Base-by-base conservation (phyloP, 1,140 invertebrate genomes). In the Drosophila pseudoobscura region DNA sequence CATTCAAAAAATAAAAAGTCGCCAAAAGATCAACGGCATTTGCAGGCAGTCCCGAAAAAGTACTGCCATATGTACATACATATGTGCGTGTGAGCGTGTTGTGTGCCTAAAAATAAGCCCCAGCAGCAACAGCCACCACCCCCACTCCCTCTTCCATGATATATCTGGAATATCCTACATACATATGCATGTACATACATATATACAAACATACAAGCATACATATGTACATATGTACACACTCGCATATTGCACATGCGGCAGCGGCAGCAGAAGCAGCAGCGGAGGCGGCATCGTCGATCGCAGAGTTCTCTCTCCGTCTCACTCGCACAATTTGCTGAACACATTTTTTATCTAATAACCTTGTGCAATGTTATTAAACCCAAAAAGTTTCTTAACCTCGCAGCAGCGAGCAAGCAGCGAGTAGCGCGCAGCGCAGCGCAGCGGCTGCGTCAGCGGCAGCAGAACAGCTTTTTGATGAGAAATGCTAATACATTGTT, bases 311-410 rank as follows among this genome's bases (percentile, higher is more conserved):
- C 51, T 29, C 41, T 20, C 44, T 44, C 17, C 17, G 8, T 56
- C 41, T 45, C 20, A 11, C 39, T 29, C 56, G 22, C 46, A 26
- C 31, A 46, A 76, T 73, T 65, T 66, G 75, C 70, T 64, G 75
- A 78, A 65, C 75, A 82, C 76, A 77, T 91, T 89, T 90, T 78
- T 91, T 91, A 89, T 91, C 90, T 91, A 91, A 91, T 91, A 91
- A 91, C 90, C 90, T 91, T 91, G 90, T 90, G 75, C 71, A 89
- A 82, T 91, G 90, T 91, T 91, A 88, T 91, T 91, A 91, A 91
- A 91, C 90, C 87, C 90, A 88, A 91, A 90, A 91, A 91, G 90
- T 91, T 91, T 91, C 78, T 91, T 91, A 78, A 91, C 90, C 90
- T 90, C 80, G 55, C 31, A 47, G 46, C 54, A 55, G 46, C 62